These are phyloP conservation scores for Eubasilissa regina DNA, from an alignment of 1,140 invertebrate species.

Conservation along the genomic window DNA sequence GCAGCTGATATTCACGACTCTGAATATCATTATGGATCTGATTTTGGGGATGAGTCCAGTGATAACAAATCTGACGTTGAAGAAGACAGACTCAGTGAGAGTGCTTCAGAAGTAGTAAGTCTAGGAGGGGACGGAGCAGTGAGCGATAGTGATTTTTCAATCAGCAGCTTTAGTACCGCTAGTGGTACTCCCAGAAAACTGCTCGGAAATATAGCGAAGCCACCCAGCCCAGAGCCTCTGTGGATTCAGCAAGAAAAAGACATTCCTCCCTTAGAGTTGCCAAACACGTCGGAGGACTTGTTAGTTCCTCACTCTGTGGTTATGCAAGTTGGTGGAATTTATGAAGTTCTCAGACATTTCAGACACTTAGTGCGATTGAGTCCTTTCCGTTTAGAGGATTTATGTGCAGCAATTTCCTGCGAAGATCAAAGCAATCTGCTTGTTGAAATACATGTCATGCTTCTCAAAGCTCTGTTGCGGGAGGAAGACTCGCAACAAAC, in stretches of 20 bases:
- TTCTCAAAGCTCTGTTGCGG: conserved; percentile 91
- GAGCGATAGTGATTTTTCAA: conserved; percentile 88
- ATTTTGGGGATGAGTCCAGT: conserved; percentile 89
- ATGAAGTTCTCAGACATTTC: conserved; percentile 95
- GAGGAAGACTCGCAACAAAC: conserved; percentile 97
- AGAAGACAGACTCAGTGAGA: conserved; percentile 81
- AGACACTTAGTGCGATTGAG: conserved; percentile 90
- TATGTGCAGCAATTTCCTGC: conserved; percentile 91
- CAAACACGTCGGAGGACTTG: conserved; percentile 92
- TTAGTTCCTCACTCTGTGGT: conserved; percentile 85
- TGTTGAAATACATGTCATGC: conserved; percentile 92
- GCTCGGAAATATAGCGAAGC: conserved; percentile 71
- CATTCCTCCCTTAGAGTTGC: conserved; percentile 84
- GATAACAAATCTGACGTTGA: conserved; percentile 83
- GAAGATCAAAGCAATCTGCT: conserved; percentile 94
- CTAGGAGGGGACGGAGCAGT: conserved; percentile 76
- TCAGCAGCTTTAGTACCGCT: conserved; percentile 83
- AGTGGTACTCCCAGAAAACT: conserved; percentile 76
- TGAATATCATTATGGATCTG: conserved; percentile 92
- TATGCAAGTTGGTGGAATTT: conserved; percentile 87
- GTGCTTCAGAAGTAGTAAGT: conserved; percentile 78
- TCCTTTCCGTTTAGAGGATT: conserved; percentile 96
- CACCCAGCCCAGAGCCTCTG: conserved; percentile 88
- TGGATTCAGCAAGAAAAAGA: conserved; percentile 88
- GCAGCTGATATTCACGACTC: conserved; percentile 85